Evolutionary conservation across 2,888 invertebrate species (phyloP).

Genomic region (Cryptophagus acutangulus): DNA sequence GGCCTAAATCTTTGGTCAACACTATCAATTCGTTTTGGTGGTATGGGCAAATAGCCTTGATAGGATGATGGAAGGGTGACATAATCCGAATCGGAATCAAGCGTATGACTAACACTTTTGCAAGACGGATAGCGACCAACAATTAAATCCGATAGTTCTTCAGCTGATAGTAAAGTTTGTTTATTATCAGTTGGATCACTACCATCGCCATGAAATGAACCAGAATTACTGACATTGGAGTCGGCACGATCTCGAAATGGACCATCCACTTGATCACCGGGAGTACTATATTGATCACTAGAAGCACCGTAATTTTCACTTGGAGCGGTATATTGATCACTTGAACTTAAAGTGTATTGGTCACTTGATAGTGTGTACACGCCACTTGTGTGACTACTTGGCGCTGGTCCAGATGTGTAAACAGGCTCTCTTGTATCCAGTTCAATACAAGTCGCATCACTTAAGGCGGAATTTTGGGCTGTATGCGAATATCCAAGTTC

Average conservation of each 20-base stretch:
- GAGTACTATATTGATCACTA: constrained; percentile 34
- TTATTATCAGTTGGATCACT: constrained; percentile 79
- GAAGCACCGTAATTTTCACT: constrained; percentile 40
- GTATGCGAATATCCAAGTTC: constrained; percentile 83
- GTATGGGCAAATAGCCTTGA: constrained; percentile 56
- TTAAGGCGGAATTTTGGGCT: constrained; percentile 76
- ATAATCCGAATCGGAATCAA: constrained; percentile 87
- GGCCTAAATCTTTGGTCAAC: constrained; percentile 47
- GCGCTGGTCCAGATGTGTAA: constrained; percentile 57
- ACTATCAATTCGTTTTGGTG: constrained; percentile 67
- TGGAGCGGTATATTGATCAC: constrained; percentile 36
- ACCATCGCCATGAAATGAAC: constrained; percentile 82
- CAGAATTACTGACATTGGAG: constrained; percentile 72
- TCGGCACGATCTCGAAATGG: constrained; percentile 65
- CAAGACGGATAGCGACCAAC: constrained; percentile 74
- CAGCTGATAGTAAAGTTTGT: constrained; percentile 72
- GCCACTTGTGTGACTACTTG: constrained; percentile 79
- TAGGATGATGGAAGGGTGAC: constrained; percentile 64
- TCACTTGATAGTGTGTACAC: constrained; percentile 73
- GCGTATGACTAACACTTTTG: constrained; percentile 76
- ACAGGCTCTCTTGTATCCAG: constrained; percentile 54
- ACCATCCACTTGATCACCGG: constrained; percentile 48
- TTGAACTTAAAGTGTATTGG: constrained; percentile 46
- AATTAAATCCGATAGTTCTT: constrained; percentile 77
- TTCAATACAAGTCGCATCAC: constrained; percentile 67